These are phyloP conservation scores for Sturnira hondurensis DNA, from an alignment of 2,113 vertebrate genomes.

Conservation along the genomic window DNA sequence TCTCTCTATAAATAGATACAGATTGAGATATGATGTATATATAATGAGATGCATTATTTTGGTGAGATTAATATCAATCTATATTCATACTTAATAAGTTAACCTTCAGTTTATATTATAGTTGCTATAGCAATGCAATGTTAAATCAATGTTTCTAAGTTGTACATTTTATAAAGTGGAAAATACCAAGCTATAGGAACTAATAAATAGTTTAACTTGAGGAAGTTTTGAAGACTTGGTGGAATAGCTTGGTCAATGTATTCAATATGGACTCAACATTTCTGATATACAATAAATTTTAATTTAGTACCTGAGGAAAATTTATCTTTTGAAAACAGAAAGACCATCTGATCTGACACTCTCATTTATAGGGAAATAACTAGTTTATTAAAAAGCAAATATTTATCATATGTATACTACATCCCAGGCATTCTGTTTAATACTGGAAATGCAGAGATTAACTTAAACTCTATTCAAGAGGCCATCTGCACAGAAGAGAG, in stretches of 20 bases:
- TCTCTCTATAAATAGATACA: background rate
- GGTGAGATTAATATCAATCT: background rate
- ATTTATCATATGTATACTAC: background rate
- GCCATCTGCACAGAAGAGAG: too few species aligned
- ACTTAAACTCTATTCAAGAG: background rate
- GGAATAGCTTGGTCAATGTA: background rate
- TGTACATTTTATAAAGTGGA: background rate
- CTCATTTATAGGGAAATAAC: background rate
- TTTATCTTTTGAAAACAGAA: background rate
- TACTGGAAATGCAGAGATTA: background rate
- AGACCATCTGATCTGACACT: background rate
- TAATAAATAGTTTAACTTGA: background rate
- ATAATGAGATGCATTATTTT: background rate
- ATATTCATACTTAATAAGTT: constrained; percentile 1
- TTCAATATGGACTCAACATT: background rate
- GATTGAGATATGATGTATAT: background rate
- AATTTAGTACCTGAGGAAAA: background rate
- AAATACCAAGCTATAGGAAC: background rate
- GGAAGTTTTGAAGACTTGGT: background rate
- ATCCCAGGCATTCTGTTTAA: background rate
- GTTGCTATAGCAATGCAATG: background rate
- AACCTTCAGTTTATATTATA: background rate
- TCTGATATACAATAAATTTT: background rate
- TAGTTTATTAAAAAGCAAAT: background rate
- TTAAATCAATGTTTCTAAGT: background rate